Evolutionary conservation across 2,888 invertebrate species (phyloP), one percentile per base, ranked within the genome.

Genomic region (Strigamia maritima): DNA sequence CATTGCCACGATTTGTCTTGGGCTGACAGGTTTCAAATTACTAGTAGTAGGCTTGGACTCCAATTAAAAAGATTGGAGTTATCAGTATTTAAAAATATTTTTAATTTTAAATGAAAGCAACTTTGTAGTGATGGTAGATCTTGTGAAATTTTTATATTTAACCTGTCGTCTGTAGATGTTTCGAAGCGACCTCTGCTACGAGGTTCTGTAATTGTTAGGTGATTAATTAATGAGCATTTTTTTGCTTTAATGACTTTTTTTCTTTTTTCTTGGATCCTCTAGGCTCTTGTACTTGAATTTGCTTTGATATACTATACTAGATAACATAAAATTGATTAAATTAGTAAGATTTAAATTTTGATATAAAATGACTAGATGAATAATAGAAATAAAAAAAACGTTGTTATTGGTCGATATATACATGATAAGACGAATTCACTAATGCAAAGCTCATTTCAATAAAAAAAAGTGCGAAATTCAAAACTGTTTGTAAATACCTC

Each of bases 1-100:
- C 54, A 54, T 54, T 54, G 54, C 54, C 54, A 54, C 54, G 54
- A 54, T 54, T 16, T 54, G 54, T 54, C 54, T 54, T 54, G 19
- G n/a, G 54, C 6, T 54, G 54, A 54, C 54, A 54, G 54, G 54
- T 54, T 54, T 54, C 22, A 54, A 54, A 54, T 54, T 54, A 54
- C 54, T n/a, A 1, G 4, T n/a, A 8, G n/a, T 6, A n/a, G 19
- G 1, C 6, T 1, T 19, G 54, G 19, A 22, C 19, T 35, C 6
- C 19, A 54, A 2, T 54, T 54, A 54, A 19, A 54, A 54, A 19
- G 19, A 4, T 54, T 8, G 54, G n/a, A n/a, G n/a, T n/a, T n/a
- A n/a, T 10, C 35, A 35, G 35, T 35, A 35, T 35, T 35, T 35
- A 35, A 35, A 35, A 35, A 35, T 35, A 6, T 8, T 35, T 35